Evolutionary conservation across 2,113 vertebrate genomes (phyloP).

Genomic region (Symphodus melops): DNA sequence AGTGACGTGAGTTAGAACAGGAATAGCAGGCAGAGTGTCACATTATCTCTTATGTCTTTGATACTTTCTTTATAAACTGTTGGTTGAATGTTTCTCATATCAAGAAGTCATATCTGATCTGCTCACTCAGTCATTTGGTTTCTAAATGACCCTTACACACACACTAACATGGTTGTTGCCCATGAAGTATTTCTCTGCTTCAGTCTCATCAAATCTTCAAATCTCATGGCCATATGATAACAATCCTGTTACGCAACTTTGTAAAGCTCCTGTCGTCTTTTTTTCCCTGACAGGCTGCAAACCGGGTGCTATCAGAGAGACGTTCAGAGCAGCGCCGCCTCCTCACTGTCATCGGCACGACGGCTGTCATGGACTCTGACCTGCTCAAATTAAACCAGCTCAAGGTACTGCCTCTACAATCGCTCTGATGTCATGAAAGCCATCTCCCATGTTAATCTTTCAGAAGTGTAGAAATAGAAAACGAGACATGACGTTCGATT

Average conservation of each 20-base stretch:
- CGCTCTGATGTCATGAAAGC: too few relatives aligned
- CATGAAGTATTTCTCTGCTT: not conserved
- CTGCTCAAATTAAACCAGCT: slow-evolving; percentile 95
- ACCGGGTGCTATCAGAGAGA: slow-evolving; percentile 89
- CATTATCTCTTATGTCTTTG: too few relatives aligned
- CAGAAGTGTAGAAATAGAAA: too few relatives aligned
- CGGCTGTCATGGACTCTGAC: slow-evolving; percentile 90
- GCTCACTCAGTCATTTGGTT: not conserved
- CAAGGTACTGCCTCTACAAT: slow-evolving; percentile 81
- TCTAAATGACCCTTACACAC: not conserved
- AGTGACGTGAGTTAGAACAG: too few relatives aligned
- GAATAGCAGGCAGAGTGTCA: too few relatives aligned
- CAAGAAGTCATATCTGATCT: not conserved
- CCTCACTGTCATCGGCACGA: slow-evolving; percentile 90
- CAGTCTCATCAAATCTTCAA: not conserved
- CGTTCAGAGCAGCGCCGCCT: slow-evolving; percentile 92
- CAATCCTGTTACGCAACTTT: not conserved
- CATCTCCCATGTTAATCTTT: too few relatives aligned
- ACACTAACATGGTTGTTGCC: not conserved
- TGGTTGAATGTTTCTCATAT: too few relatives aligned
- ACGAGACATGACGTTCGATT: not conserved
- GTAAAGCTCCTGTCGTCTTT: not conserved
- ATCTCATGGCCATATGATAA: slow-evolving; percentile 33
- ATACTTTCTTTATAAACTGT: too few relatives aligned
- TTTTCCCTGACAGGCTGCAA: slow-evolving; percentile 82